Conservation (phyloP, 30 jellyfish, hydroid and myxozoan genomes). For the Cassiopea andromeda region DNA sequence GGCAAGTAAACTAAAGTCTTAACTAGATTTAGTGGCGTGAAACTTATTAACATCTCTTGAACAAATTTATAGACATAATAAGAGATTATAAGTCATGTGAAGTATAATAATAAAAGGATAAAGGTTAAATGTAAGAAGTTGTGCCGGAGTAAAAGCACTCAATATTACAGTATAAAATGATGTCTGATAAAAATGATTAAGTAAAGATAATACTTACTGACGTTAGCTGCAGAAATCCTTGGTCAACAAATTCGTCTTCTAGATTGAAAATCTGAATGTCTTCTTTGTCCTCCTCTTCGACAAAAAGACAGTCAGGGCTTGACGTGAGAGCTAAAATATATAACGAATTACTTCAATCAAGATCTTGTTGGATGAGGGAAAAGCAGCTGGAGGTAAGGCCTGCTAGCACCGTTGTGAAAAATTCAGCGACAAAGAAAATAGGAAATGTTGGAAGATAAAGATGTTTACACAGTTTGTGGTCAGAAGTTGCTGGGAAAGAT, state of each 20-base stretch:
- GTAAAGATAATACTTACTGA: slow-evolving; percentile 19
- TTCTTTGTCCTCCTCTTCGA: slow-evolving; percentile 91
- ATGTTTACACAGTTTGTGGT: too few species aligned
- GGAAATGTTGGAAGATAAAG: too few species aligned
- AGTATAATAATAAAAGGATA: too few species aligned
- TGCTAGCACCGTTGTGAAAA: background rate
- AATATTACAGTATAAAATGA: too few species aligned
- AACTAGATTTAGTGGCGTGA: background rate
- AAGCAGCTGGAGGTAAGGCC: background rate
- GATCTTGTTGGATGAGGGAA: background rate
- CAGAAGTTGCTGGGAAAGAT: too few species aligned
- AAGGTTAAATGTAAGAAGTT: background rate
- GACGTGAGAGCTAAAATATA: background rate
- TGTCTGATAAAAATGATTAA: too few species aligned
- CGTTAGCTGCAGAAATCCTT: slow-evolving; percentile 31
- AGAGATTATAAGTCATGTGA: too few species aligned
- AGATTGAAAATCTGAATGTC: slow-evolving; percentile 70
- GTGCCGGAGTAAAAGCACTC: background rate
- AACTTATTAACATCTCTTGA: background rate
- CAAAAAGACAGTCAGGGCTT: slow-evolving; percentile 70
- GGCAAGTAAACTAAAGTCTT: background rate
- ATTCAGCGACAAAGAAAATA: too few species aligned
- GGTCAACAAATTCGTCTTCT: slow-evolving; percentile 80
- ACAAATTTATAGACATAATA: too few species aligned
- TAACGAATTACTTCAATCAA: background rate